phyloP scores from a whole-genome alignment of 1,140 invertebrate species.

The Drosophila busckii region DNA sequence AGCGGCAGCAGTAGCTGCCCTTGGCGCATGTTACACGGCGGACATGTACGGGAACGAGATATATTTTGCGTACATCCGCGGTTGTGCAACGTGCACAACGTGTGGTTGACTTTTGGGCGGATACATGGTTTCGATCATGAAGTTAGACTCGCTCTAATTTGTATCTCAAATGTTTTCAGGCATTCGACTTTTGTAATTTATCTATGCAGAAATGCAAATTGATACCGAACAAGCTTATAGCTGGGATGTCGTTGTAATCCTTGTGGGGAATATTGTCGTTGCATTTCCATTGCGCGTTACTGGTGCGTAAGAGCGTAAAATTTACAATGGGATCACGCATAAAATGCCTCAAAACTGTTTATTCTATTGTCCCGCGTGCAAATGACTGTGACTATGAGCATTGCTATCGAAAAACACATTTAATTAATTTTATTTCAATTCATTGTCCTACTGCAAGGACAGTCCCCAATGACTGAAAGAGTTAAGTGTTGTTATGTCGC shows the following conservation, averaged over 20 bases:
- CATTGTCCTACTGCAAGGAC: constrained; percentile 41
- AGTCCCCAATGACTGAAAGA: constrained; percentile 1
- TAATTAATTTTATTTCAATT: constrained; percentile 64
- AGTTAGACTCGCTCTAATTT: constrained; percentile 52
- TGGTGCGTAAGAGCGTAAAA: too few relatives aligned
- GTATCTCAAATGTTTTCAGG: constrained; percentile 44
- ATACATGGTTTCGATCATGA: constrained; percentile 42
- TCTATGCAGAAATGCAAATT: constrained; percentile 62
- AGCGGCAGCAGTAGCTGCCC: constrained; percentile 53
- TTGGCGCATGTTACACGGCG: constrained; percentile 59
- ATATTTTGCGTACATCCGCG: constrained; percentile 57
- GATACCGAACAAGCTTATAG: constrained; percentile 64
- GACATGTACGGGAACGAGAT: constrained; percentile 15
- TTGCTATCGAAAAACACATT: constrained; percentile 41
- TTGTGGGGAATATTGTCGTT: constrained; percentile 26
- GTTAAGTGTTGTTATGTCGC: too few relatives aligned
- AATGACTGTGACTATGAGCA: constrained; percentile 1
- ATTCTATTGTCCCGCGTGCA: too few relatives aligned
- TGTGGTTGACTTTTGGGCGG: constrained; percentile 35
- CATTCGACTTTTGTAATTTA: constrained; percentile 56
- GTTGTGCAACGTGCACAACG: constrained; percentile 43
- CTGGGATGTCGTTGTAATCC: constrained; percentile 50
- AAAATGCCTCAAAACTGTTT: too few relatives aligned
- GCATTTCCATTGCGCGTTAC: not conserved
- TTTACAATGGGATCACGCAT: not conserved